Conservation (phyloP, 2,113 vertebrate genomes). For the Coreoperca whiteheadi region DNA sequence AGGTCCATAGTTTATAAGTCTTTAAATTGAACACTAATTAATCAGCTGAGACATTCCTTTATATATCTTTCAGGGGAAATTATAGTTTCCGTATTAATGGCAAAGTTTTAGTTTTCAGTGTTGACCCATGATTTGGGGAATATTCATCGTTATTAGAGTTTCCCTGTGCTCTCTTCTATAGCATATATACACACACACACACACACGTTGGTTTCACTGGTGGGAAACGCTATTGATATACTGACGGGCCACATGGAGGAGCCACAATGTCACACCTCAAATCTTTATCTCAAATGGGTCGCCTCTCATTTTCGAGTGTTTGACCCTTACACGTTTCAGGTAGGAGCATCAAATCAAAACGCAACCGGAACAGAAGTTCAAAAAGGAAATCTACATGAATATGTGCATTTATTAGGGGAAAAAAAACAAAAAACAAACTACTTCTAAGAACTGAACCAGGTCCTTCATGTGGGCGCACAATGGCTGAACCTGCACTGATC, state of each 20-base stretch:
- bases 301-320: neutral
- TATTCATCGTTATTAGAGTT: neutral
- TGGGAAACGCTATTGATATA: neutral
- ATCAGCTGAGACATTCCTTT: neutral
- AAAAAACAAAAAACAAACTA: neutral
- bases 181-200: too few species aligned
- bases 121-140: neutral
- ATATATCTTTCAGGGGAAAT: neutral
- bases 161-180: neutral
- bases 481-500: slow-evolving; percentile 16
- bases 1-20: neutral
- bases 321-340: neutral
- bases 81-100: too few species aligned
- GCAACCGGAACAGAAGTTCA: neutral
- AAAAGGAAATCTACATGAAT: neutral
- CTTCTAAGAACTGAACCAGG: neutral
- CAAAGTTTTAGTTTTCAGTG: neutral
- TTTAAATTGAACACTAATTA: neutral
- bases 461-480: slow-evolving; percentile 42
- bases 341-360: neutral
- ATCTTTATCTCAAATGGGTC: neutral
- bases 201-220: neutral
- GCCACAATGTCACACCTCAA: neutral
- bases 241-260: slow-evolving; percentile 16
- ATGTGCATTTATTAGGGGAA: neutral